These are phyloP conservation scores for Sprattus sprattus DNA, from an alignment of 2,113 vertebrate genomes.

Conservation along the genomic window DNA sequence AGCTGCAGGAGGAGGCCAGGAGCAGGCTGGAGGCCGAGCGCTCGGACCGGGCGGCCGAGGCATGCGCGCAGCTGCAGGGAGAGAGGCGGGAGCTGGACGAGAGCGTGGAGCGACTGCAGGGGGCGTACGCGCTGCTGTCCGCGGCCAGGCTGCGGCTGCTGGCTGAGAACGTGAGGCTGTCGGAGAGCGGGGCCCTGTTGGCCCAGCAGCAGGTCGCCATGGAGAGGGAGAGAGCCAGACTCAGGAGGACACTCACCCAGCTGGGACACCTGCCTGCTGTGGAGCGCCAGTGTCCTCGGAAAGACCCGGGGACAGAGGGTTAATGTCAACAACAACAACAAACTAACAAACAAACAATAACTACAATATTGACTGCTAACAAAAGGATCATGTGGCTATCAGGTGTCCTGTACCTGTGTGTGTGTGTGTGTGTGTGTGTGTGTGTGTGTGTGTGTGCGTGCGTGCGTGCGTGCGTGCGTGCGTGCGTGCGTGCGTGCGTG, in stretches of 20 bases:
- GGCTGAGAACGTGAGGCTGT: neutral
- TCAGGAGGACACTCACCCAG: neutral
- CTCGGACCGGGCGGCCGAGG: neutral
- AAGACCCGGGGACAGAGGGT: neutral
- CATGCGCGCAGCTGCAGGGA: neutral
- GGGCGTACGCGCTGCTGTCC: neutral
- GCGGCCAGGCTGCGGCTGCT: neutral
- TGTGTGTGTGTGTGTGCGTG: neutral
- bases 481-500: neutral
- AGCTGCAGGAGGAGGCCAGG: neutral
- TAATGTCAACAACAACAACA: neutral
- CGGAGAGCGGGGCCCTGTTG: neutral
- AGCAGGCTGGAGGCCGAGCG: neutral
- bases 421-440: neutral
- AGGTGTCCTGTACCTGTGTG: neutral
- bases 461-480: neutral
- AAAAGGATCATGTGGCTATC: neutral
- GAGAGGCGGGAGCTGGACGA: neutral
- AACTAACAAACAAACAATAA: neutral
- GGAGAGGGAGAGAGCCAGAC: neutral
- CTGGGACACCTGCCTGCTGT: neutral
- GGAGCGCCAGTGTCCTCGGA: neutral
- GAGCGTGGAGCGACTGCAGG: neutral
- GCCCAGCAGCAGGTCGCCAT: neutral
- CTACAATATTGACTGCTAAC: neutral